Evolutionary conservation across 2,113 vertebrate genomes (phyloP), one percentile per base, ranked within the genome.

Genomic region (Sigmodon hispidus): DNA sequence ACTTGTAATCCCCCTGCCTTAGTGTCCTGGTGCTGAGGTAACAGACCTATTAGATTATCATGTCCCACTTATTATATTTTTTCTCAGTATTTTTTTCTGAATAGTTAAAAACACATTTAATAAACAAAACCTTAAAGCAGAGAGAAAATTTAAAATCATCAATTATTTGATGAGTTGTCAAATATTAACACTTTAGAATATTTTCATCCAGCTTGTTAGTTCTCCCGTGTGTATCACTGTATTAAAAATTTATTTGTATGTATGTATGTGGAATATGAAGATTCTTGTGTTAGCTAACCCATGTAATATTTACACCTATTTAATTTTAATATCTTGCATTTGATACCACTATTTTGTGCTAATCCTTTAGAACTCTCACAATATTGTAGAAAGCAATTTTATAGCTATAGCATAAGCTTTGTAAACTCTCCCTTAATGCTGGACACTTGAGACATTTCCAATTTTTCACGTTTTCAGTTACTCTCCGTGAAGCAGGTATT

Each of bases 81-180:
- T 72, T 70, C 61, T 21, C 31, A 65, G 91, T 89, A 91, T 84
- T 72, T 87, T 85, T 77, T 50, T 80, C 22, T 76, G 76, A 87
- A 1, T 48, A 83, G 77, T 91, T 93, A 73, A 31, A 86, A 45
- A 77, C 92, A 91, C 86, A 75, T 81, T 77, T 57, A 95, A 55
- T 55, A 76, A 90, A 79, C 40, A 94, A 52, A 89, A 84, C 31
- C 50, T 79, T 50, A 87, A 81, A 87, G 16, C 69, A 61, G 21
- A 91, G 96, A 87, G 61, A 87, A 65, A 91, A 59, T 45, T 59
- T 83, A 13, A 87, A 89, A 95, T 93, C 36, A 69, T 34, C 34
- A 89, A 70, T 89, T 90, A 83, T 75, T 72, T 45, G 13, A 43
- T 34, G 13, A 93, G 34, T 50, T 84, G 63, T n/a, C 11, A n/a